phyloP scores from a whole-genome alignment of 2,797 vertebrate species.

The Sebastes minor region DNA sequence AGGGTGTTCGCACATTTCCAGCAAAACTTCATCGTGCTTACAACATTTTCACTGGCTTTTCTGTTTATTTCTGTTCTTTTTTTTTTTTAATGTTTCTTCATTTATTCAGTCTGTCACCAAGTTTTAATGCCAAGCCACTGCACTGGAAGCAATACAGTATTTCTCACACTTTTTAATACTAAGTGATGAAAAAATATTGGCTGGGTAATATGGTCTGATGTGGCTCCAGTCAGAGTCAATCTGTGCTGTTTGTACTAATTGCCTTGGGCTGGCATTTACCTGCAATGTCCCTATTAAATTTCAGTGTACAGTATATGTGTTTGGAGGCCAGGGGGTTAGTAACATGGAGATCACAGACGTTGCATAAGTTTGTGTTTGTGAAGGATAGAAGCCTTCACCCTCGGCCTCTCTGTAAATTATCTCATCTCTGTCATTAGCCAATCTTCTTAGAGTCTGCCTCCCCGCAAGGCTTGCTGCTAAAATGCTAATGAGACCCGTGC shows the following conservation, averaged over 20 bases:
- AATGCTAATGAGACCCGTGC: conserved; percentile 61
- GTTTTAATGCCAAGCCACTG: conserved; percentile 21
- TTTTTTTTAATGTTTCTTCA: neutral
- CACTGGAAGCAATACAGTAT: conserved; percentile 6
- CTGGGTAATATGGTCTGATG: conserved; percentile 4
- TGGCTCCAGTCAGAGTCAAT: conserved; percentile 22
- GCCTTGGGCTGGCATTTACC: conserved; percentile 28
- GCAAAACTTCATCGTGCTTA: neutral
- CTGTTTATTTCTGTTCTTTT: neutral
- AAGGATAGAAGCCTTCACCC: conserved; percentile 40
- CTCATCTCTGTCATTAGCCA: conserved; percentile 73
- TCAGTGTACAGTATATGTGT: neutral
- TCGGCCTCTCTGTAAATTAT: conserved; percentile 55
- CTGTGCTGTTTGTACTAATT: conserved; percentile 11
- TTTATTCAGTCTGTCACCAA: conserved; percentile 11
- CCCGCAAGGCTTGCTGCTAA: conserved; percentile 54
- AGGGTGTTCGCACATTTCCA: neutral
- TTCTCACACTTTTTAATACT: conserved; percentile 9
- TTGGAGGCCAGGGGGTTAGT: conserved; percentile 9
- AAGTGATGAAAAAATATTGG: conserved; percentile 16
- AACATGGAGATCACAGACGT: conserved; percentile 21
- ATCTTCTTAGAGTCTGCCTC: conserved; percentile 57
- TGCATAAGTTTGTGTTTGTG: conserved; percentile 38
- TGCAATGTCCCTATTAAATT: conserved; percentile 20
- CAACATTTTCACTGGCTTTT: neutral